These are phyloP conservation scores for Oncorhynchus nerka DNA, from an alignment of 2,113 vertebrate species.

Conservation along the genomic window DNA sequence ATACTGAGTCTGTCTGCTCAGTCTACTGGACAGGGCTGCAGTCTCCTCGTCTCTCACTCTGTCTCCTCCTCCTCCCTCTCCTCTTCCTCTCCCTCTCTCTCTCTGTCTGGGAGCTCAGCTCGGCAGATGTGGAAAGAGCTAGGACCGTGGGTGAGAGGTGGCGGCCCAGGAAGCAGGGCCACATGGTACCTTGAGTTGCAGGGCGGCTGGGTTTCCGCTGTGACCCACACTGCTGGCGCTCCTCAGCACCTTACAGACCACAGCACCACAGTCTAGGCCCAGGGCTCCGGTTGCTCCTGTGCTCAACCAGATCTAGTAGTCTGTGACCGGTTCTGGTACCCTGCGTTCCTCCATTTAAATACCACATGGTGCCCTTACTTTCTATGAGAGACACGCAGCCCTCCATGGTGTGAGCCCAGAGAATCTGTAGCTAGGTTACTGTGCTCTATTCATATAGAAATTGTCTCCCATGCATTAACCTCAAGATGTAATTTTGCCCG, in stretches of 20 bases:
- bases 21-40: conserved; percentile 2
- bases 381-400: neutral
- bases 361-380: neutral
- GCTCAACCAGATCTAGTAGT: neutral
- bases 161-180: neutral
- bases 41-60: neutral
- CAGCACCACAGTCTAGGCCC: neutral
- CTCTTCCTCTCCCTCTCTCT: conserved; percentile 53
- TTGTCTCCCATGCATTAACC: neutral
- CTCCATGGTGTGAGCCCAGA: no score
- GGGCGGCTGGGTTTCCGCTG: neutral
- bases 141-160: neutral
- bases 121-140: neutral
- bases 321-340: neutral
- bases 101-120: neutral
- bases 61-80: conserved; percentile 38
- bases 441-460: neutral
- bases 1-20: neutral
- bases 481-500: neutral
- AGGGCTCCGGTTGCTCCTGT: neutral
- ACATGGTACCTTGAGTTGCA: neutral
- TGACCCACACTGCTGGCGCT: neutral
- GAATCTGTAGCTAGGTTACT: neutral
- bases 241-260: neutral
- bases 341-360: neutral